Percentiles rank a stretch among this genome's conserved stretches.
phyloP scores from a whole-genome alignment of 1,140 invertebrate genomes.

The Brachionus manjavacas region DNA sequence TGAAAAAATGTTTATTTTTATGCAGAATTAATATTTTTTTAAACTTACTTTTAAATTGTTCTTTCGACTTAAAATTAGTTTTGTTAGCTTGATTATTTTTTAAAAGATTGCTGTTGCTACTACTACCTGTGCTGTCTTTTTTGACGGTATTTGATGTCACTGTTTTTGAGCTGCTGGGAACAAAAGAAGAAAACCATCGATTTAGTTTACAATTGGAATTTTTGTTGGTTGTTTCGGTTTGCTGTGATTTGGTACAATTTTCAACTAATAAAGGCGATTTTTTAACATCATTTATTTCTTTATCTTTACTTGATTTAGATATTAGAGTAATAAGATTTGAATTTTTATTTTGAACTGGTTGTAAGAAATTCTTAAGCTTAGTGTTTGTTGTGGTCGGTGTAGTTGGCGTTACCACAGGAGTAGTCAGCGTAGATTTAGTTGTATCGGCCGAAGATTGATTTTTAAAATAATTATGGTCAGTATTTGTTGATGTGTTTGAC shows the following conservation, averaged over 20 bases:
- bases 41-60: not conserved
- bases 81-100: not conserved
- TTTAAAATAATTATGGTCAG: not conserved
- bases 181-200: constrained; percentile 14
- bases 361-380: not conserved
- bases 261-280: not conserved
- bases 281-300: not conserved
- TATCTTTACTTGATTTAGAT: not conserved
- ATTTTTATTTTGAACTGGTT: not conserved
- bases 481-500: not conserved
- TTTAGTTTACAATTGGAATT: not conserved
- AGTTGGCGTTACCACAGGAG: not conserved
- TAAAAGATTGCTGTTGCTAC: not conserved
- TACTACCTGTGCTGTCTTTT: not conserved
- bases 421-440: not conserved
- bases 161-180: not conserved
- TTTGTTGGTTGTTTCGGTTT: not conserved
- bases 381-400: constrained; percentile 1
- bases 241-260: not conserved
- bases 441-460: not conserved
- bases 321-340: not conserved
- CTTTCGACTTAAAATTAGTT: not conserved
- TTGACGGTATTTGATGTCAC: not conserved
- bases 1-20: no score
- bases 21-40: no score